Evolutionary conservation across 2,797 vertebrate genomes (phyloP).

Genomic region (Bovichtus variegatus): DNA sequence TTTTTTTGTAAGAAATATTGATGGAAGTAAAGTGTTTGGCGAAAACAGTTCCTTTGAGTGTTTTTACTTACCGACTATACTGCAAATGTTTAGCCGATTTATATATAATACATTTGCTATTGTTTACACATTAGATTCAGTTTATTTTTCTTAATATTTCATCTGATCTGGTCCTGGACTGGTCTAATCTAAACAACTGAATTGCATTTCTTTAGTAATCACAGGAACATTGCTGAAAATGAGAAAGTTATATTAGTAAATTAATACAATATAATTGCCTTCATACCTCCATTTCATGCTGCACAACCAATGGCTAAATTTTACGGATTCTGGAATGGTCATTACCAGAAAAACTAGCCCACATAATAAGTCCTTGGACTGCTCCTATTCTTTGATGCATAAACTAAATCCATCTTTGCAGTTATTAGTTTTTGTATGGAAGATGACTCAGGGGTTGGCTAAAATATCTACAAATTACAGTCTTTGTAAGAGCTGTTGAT

Average conservation of each 20-base stretch:
- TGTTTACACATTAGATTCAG: not conserved
- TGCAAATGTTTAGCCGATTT: not conserved
- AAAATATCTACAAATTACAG: constrained; percentile 43
- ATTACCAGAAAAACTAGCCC: not conserved
- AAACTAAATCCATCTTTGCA: constrained; percentile 9
- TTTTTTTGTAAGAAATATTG: constrained; percentile 69
- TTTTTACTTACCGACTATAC: constrained; percentile 23
- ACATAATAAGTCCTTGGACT: not conserved
- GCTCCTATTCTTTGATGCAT: not conserved
- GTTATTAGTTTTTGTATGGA: constrained; percentile 9
- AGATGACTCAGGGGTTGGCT: constrained; percentile 27
- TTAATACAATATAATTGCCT: not conserved
- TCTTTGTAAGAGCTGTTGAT: constrained; percentile 49
- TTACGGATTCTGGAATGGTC: not conserved
- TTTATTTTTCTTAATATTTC: constrained; percentile 5
- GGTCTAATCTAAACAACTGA: not conserved
- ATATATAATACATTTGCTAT: not conserved
- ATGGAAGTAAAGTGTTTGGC: constrained; percentile 71
- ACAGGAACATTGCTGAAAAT: not conserved
- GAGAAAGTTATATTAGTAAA: not conserved
- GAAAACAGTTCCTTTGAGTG: constrained; percentile 24
- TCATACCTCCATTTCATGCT: not conserved
- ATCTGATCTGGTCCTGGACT: not conserved
- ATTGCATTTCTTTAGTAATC: constrained; percentile 8
- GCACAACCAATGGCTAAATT: not conserved